phyloP scores from a whole-genome alignment of 2,888 invertebrate species.

The Drosophila lacicola region DNA sequence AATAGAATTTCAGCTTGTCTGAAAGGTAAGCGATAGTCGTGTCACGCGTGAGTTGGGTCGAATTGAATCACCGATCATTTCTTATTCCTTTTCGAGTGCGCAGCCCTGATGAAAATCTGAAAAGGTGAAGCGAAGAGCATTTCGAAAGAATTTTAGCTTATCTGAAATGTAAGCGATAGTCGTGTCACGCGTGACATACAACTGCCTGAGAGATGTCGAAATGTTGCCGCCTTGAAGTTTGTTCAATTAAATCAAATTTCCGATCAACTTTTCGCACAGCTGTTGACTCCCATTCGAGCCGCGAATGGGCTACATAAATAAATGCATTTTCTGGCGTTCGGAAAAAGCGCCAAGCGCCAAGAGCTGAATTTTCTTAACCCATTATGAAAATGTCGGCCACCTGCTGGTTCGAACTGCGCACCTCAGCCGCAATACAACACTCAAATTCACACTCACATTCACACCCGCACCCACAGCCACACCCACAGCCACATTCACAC shows the following conservation, averaged over 20 bases:
- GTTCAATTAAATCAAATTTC: conserved; percentile 27
- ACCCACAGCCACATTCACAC: conserved; percentile 4
- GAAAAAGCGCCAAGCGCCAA: not conserved
- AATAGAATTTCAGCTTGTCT: no score
- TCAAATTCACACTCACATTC: conserved; percentile 13
- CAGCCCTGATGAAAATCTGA: no score
- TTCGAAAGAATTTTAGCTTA: no score
- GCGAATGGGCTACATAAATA: not conserved
- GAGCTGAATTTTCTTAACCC: conserved; percentile 41
- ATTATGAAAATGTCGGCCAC: conserved; percentile 43
- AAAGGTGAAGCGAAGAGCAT: no score
- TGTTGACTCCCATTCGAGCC: conserved; percentile 12
- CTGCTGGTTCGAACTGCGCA: conserved; percentile 25
- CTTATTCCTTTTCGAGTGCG: no score
- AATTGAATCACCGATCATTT: no score
- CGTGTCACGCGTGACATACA: not conserved
- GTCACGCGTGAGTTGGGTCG: not conserved
- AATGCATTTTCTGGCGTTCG: not conserved
- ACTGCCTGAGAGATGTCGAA: not conserved
- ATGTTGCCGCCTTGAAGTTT: conserved; percentile 10
- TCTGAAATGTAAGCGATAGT: not conserved
- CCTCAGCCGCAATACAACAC: conserved; percentile 23
- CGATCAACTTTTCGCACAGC: conserved; percentile 20
- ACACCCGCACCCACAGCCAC: not conserved
- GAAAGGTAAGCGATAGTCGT: not conserved